A percentile compares a stretch with the other conserved stretches of the same genome.
Evolutionary conservation across 2,113 vertebrate genomes (phyloP).

Genomic region (Plecotus auritus): DNA sequence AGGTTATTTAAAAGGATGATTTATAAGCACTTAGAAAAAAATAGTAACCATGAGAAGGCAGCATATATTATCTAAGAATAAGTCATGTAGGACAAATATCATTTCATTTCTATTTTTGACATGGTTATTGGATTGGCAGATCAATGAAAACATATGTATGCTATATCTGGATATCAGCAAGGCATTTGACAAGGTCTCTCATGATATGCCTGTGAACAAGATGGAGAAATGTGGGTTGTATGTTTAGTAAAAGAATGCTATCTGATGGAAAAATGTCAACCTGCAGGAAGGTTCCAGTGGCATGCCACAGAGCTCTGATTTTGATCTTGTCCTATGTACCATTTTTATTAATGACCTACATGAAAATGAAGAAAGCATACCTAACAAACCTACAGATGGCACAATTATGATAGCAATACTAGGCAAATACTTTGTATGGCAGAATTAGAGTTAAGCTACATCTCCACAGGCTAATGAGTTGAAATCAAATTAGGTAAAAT

Average conservation of each 20-base stretch:
- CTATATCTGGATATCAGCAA: conserved; percentile 23
- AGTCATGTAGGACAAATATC: conserved; percentile 18
- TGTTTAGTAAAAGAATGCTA: background rate
- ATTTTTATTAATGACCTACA: background rate
- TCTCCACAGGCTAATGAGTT: background rate
- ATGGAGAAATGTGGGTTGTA: background rate
- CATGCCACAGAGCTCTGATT: background rate
- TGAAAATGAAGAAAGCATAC: background rate
- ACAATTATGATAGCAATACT: background rate
- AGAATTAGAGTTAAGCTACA: conserved; percentile 8
- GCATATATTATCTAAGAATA: conserved; percentile 9
- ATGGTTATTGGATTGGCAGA: background rate
- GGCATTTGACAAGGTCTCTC: conserved; percentile 5
- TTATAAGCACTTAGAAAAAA: conserved; percentile 4
- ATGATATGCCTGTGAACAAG: background rate
- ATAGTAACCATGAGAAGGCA: background rate
- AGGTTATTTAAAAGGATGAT: conserved; percentile 9
- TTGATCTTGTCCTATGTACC: background rate
- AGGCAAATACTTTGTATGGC: background rate
- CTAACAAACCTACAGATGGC: background rate
- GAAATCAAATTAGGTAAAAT: conserved; percentile 9
- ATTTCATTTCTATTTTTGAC: conserved; percentile 34
- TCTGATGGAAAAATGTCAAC: background rate
- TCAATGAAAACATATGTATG: background rate
- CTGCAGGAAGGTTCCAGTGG: background rate